These are phyloP conservation scores for Eidolon helvum DNA, from an alignment of 2,113 vertebrate species.

Conservation along the genomic window DNA sequence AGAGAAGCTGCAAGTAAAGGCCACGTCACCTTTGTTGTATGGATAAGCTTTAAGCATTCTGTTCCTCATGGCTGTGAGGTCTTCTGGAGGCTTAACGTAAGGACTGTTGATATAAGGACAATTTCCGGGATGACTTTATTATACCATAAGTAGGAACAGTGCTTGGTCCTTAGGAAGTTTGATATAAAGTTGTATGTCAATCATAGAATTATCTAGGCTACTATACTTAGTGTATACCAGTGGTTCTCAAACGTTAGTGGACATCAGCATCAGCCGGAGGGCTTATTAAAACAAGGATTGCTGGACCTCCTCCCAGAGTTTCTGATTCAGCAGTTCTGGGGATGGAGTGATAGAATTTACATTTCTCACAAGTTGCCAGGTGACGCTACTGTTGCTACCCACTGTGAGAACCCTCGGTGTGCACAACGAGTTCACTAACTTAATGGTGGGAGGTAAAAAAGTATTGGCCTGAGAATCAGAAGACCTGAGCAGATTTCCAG, in stretches of 20 bases:
- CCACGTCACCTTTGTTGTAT: accelerated
- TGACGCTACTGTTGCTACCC: neutral
- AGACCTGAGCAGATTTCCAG: neutral
- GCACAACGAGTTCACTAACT: neutral
- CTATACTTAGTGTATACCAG: neutral
- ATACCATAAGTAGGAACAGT: neutral
- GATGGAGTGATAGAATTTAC: neutral
- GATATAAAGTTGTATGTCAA: neutral
- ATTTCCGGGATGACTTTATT: neutral
- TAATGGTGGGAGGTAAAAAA: neutral
- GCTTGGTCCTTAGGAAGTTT: neutral
- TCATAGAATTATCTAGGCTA: neutral
- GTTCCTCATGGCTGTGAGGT: neutral
- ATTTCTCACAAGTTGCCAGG: neutral
- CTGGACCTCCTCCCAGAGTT: neutral
- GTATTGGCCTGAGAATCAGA: neutral
- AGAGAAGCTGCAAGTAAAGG: neutral
- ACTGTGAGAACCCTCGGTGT: neutral
- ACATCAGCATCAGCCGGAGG: neutral
- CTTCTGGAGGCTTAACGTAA: neutral
- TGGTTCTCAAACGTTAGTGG: neutral
- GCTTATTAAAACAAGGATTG: neutral
- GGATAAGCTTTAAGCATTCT: neutral
- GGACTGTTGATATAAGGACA: neutral
- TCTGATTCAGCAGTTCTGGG: neutral